Conservation (phyloP, 2,113 vertebrate species). For the Alligator sinensis region DNA sequence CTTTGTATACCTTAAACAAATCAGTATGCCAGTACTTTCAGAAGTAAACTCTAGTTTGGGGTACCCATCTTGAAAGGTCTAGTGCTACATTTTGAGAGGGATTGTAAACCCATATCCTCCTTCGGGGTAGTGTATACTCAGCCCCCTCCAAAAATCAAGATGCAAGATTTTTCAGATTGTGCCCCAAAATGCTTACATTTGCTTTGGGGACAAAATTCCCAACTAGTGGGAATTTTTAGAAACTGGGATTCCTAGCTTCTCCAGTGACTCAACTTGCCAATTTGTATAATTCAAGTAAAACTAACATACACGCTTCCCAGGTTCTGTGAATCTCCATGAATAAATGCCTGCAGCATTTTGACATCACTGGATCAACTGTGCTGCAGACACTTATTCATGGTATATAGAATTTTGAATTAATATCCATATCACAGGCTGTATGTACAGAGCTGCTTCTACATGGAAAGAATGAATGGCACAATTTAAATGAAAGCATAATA, state of each 20-base stretch:
- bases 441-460: neutral
- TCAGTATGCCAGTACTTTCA: neutral
- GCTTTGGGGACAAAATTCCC: neutral
- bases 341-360: conserved; percentile 34
- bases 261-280: conserved; percentile 30
- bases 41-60: neutral
- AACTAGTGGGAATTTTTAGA: neutral
- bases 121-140: neutral
- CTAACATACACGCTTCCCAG: conserved; percentile 16
- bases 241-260: neutral
- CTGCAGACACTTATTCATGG: neutral
- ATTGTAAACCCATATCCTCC: neutral
- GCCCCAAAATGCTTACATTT: neutral
- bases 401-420: neutral
- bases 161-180: neutral
- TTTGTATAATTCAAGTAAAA: conserved; percentile 26
- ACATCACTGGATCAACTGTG: conserved; percentile 14
- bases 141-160: neutral
- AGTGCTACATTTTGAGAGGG: neutral
- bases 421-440: neutral
- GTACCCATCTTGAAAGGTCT: neutral
- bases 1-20: neutral
- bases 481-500: neutral
- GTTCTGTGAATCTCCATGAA: conserved; percentile 41
- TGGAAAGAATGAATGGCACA: neutral